Percentiles rank a stretch among this genome's conserved stretches.
phyloP scores from a whole-genome alignment of 2,888 invertebrate genomes.

The Microplitis deprimator region DNA sequence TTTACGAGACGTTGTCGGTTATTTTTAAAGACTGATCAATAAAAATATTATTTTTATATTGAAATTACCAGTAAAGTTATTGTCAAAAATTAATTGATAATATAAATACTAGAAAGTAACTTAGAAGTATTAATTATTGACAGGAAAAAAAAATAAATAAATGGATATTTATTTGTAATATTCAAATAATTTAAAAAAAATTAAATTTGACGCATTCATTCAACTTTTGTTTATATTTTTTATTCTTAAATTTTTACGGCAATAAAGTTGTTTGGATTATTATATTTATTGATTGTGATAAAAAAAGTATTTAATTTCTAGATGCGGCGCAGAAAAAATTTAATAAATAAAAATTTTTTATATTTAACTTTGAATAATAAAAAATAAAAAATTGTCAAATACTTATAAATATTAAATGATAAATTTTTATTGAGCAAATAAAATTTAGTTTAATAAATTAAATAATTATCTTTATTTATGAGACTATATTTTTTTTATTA shows the following conservation, averaged over 20 bases:
- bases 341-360: too few species aligned
- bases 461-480: not conserved
- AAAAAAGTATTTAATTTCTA: too few species aligned
- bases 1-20: not conserved
- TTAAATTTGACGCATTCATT: too few species aligned
- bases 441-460: constrained; percentile 1
- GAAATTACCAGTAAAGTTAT: not conserved
- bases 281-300: too few species aligned
- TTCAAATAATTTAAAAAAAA: not conserved
- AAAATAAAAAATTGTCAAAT: not conserved
- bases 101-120: not conserved
- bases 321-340: too few species aligned
- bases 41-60: not conserved
- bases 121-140: not conserved
- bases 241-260: too few species aligned
- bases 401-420: not conserved
- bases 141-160: not conserved
- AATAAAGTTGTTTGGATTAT: too few species aligned
- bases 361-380: not conserved
- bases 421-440: not conserved
- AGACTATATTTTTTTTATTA: not conserved
- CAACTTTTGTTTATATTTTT: too few species aligned
- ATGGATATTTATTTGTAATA: not conserved
- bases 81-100: not conserved
- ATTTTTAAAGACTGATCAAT: not conserved